Conservation (phyloP, 2,888 invertebrate species). For the Caenorhabditis sp. region DNA sequence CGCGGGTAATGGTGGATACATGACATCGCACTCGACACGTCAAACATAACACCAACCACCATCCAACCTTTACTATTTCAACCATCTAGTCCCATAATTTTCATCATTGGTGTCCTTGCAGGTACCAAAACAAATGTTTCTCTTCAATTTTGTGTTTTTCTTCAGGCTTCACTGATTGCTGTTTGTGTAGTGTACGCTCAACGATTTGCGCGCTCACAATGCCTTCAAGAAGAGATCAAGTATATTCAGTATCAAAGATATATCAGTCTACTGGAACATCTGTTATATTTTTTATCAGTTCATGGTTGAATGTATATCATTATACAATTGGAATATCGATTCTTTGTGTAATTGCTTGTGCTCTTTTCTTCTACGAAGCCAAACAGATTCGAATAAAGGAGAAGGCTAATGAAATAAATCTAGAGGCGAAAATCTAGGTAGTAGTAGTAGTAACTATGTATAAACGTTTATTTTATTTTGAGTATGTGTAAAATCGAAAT, state of each 20-base stretch:
- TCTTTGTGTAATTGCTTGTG: constrained; percentile 19
- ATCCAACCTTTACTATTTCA: constrained; percentile 40
- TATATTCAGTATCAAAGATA: constrained; percentile 57
- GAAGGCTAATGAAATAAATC: constrained; percentile 25
- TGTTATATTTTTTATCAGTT: constrained; percentile 35
- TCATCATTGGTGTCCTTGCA: constrained; percentile 45
- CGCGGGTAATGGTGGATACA: constrained; percentile 46
- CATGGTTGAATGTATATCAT: constrained; percentile 34
- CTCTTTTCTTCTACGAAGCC: constrained; percentile 29
- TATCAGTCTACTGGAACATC: constrained; percentile 41
- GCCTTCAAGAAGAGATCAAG: constrained; percentile 47
- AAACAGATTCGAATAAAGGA: constrained; percentile 26
- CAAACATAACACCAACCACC: constrained; percentile 40
- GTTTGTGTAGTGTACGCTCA: constrained; percentile 44
- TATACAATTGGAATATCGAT: constrained; percentile 38
- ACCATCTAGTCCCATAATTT: constrained; percentile 37
- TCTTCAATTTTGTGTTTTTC: too few species aligned
- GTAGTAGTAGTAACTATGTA: too few species aligned
- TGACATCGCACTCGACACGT: constrained; percentile 46
- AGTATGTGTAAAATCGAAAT: too few species aligned
- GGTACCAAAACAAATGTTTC: too few species aligned
- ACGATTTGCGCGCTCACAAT: constrained; percentile 49
- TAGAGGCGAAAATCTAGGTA: too few species aligned
- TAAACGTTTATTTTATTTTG: too few species aligned
- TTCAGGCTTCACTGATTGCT: constrained; percentile 53